A percentile compares a stretch with the other conserved stretches of the same genome.
Evolutionary conservation across 2,113 vertebrate genomes (phyloP).

Genomic region (Lontra canadensis): DNA sequence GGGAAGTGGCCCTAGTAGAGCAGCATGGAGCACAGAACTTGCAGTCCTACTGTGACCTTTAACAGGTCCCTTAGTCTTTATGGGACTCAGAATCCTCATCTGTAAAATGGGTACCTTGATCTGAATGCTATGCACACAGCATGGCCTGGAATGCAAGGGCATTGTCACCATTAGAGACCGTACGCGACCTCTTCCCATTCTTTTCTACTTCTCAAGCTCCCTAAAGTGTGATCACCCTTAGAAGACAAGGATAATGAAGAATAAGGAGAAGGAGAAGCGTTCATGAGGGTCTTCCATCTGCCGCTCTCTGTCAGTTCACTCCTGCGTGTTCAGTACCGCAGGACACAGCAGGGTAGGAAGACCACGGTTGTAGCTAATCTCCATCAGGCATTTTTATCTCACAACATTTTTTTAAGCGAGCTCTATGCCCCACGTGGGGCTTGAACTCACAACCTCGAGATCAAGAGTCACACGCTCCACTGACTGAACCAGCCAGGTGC

Average conservation of each 20-base stretch:
- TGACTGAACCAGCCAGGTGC: neutral
- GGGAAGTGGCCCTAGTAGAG: neutral
- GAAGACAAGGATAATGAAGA: neutral
- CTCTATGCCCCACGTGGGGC: neutral
- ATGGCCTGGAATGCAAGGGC: accelerated
- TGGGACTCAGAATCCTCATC: neutral
- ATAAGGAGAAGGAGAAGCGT: neutral
- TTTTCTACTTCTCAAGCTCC: neutral
- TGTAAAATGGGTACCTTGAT: neutral
- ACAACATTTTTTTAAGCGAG: neutral
- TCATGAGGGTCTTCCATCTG: neutral
- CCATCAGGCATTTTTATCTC: neutral
- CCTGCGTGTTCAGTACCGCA: neutral
- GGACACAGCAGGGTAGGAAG: accelerated
- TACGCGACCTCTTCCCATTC: neutral
- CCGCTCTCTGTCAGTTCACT: neutral
- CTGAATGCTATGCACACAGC: neutral
- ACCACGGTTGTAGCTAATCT: neutral
- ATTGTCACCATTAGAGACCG: neutral
- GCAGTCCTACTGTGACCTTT: neutral
- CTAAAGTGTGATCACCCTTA: neutral
- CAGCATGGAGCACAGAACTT: neutral
- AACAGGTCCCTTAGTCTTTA: neutral
- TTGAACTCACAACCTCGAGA: neutral
- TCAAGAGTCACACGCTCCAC: neutral